Base-by-base conservation (phyloP, 2,113 vertebrate genomes). In the Datnioides undecimradiatus region DNA sequence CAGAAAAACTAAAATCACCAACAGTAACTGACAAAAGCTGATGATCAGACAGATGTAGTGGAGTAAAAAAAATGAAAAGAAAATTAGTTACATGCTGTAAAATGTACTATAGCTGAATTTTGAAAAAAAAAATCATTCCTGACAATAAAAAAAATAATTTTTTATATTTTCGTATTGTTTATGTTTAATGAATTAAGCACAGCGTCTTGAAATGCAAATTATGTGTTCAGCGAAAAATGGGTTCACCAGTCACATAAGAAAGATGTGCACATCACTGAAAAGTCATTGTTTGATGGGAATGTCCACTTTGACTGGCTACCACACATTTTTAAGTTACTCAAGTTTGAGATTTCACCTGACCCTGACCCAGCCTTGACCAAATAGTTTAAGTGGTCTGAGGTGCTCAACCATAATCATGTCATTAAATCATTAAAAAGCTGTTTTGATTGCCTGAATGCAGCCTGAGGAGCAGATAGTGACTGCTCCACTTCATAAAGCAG, bases 391-490 rank as follows among this genome's bases (percentile, higher is more conserved):
- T 40, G 43, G 19, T 57, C 34, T 17, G 29, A 55, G 40, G 21
- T 73, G 43, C 3, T 27, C 9, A 40, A 49, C 16, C 10, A 0
- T 68, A 49, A 65, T 64, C 40, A 51, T 40, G 38, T 27, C 27
- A 29, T 73, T 45, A 59, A 33, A 33, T 23, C n/a, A n/a, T n/a
- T n/a, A n/a, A n/a, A 65, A 49, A 51, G n/a, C 40, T 77, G 72
- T 68, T 79, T 64, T 57, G 41, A 52, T 60, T 43, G 16, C 23
- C 41, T 55, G 12, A 70, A 62, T 74, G 21, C 19, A 48, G n/a
- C 43, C 23, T 60, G n/a, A 54, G 25, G 27, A 65, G 31, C 11
- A 51, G 29, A 73, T 70, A 73, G 52, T 52, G 17, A 8, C 51
- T 14, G 25, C 31, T 57, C 27, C 27, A 41, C 4, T 48, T 73